Evolutionary conservation across 2,113 vertebrate species (phyloP), one percentile per base, ranked within the genome.

Genomic region (Holacanthus passer): DNA sequence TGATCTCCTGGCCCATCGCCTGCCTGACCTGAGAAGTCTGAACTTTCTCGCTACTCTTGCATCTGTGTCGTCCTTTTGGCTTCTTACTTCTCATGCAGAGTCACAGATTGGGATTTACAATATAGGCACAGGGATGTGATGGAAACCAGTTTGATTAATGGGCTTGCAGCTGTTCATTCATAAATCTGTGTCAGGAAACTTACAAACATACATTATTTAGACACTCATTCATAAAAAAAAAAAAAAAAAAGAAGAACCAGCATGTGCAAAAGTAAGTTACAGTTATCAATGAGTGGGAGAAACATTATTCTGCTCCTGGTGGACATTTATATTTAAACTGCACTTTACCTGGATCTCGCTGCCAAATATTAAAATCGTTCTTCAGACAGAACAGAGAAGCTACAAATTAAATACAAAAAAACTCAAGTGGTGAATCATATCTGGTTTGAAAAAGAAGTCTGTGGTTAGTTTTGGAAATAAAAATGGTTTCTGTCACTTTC

Each of bases 241-340:
- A 47, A 47, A 47, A 3, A 3, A 10, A 72, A 50, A n/a, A n/a
- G n/a, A n/a, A 75, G 14, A 20, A n/a, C 10, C 14, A 43, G 56
- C 22, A 48, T 71, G 52, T 48, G 16, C 29, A 67, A 47, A 77
- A 35, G 27, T 50, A 50, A 60, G 2, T 39, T 27, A 31, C 56
- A 59, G 53, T 2, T 13, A 20, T 79, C 19, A 55, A 41, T 2
- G 27, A 45, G 5, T 24, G 32, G 32, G 77, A 72, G 39, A 9
- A 32, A 29, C 62, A 29, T 48, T 55, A 16, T 22, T 1, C 47
- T 65, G 13, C 52, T 70, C 37, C 41, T 19, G 29, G 14, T 71
- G 27, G 58, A n/a, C 24, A 41, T 35, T 47, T 75, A 12, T 45
- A 56, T 69, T 82, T 68, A 39, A 77, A 56, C 22, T 47, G 22